Evolutionary conservation across 2,113 vertebrate species (phyloP), one percentile per base, ranked within the genome.

Genomic region (Phrynocephalus versicolor): DNA sequence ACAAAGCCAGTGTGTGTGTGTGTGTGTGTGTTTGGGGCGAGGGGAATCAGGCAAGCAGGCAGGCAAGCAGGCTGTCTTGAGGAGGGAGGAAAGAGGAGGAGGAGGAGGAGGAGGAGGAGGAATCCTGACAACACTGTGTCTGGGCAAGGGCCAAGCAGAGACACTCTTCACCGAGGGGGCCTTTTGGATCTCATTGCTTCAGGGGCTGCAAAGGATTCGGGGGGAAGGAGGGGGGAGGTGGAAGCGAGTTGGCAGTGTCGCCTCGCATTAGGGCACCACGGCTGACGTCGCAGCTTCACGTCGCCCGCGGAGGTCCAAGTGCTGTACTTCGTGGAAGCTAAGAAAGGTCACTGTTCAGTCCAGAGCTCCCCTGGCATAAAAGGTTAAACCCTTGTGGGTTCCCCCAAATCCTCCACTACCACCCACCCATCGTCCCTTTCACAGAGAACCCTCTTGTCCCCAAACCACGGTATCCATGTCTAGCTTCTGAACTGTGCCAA

Each of bases 311-410:
- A 78, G 75, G 33, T 86, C 86, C 9, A 39, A 83, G 81, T 57
- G 81, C 86, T 58, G 73, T 77, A 78, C 78, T 86, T 65, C 3
- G 78, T 41, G 55, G 84, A 80, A 81, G 84, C 70, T 81, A 73
- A 55, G 84, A 86, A 86, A 86, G 84, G 84, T 81, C 84, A 86
- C 79, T 74, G 70, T 73, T 86, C 58, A 81, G 78, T 73, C 78
- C 79, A 86, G 57, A 81, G 70, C 78, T 86, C 84, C 84, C 78
- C 58, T 80, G 60, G 78, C 77, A 86, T 81, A 74, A 81, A 86
- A 86, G 84, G 70, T 86, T 86, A 80, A 81, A 21, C 70, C 71
- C 84, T 86, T 15, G n/a, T 81, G 70, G 84, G 77, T 62, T 86
- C 69, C 78, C 84, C 57, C 37, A 73, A 35, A 73, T 25, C 30